Evolutionary conservation across 2,797 vertebrate species (phyloP).

Genomic region (Alcedo quadribrachys): DNA sequence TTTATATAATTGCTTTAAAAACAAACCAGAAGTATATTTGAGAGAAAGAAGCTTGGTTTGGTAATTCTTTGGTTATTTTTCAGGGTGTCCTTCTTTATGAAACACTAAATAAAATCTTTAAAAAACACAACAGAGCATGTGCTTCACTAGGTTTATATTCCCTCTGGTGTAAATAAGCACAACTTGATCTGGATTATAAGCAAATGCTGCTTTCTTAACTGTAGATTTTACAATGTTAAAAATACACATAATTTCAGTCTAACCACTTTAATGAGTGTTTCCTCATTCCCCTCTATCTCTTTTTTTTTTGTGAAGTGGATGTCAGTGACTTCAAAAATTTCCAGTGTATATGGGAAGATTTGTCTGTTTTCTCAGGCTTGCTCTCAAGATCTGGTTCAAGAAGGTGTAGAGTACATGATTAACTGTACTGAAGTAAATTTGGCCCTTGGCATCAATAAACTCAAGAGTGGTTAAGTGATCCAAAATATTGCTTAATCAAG

Average conservation of each 20-base stretch:
- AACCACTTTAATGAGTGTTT: neutral
- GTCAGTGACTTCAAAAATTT: neutral
- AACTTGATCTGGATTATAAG: neutral
- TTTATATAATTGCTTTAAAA: conserved; percentile 67
- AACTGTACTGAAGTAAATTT: neutral
- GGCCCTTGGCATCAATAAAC: neutral
- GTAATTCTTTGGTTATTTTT: conserved; percentile 5
- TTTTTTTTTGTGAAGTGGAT: neutral
- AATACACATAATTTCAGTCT: neutral
- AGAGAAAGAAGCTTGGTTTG: conserved; percentile 2
- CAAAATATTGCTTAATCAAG: neutral
- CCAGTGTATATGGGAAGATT: neutral
- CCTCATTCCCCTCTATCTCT: neutral
- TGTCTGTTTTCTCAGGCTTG: neutral
- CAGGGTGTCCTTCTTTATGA: neutral
- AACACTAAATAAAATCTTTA: conserved; percentile 10
- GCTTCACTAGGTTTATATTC: neutral
- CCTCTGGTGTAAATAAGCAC: neutral
- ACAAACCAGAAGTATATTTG: conserved; percentile 5
- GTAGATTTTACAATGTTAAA: neutral
- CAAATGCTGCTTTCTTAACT: neutral
- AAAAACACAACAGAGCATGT: neutral
- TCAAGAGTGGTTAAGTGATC: neutral
- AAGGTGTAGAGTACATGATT: neutral
- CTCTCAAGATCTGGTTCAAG: neutral